A percentile compares a stretch with the other conserved stretches of the same genome.
These are phyloP conservation scores for Betta splendens DNA, from an alignment of 2,797 vertebrate genomes.

Conservation along the genomic window DNA sequence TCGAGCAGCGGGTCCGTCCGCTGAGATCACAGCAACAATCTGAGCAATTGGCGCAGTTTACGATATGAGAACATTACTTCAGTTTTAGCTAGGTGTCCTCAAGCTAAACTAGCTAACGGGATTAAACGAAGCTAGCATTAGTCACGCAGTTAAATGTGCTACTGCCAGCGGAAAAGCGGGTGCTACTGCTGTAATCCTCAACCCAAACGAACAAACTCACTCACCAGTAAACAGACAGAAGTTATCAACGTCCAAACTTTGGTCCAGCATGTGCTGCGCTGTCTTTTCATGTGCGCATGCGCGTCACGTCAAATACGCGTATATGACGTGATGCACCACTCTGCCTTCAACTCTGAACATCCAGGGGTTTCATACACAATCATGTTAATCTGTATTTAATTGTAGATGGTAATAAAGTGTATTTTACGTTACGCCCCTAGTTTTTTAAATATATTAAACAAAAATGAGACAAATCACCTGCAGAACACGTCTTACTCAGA, in stretches of 20 bases:
- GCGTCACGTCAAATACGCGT: slow-evolving; percentile 6
- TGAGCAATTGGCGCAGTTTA: neutral
- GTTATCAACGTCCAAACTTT: neutral
- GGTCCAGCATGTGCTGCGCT: neutral
- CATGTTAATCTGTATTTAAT: too few species aligned
- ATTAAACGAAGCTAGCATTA: neutral
- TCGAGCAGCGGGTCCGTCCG: slow-evolving; percentile 11
- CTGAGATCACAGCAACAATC: neutral
- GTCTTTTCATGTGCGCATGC: slow-evolving; percentile 2
- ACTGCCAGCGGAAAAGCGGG: neutral
- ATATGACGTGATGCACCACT: neutral
- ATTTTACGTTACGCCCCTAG: too few species aligned
- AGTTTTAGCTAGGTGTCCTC: neutral
- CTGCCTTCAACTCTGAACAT: too few species aligned
- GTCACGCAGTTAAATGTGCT: neutral
- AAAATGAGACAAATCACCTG: too few species aligned
- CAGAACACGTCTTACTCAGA: too few species aligned
- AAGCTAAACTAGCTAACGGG: slow-evolving; percentile 9
- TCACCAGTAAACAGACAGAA: neutral
- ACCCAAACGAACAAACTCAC: neutral
- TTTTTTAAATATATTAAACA: too few species aligned
- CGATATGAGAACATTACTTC: too few species aligned
- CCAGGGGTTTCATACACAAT: too few species aligned
- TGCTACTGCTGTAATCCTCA: neutral
- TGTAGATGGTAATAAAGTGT: too few species aligned